A percentile compares a stretch with the other conserved stretches of the same genome.
These are phyloP conservation scores for Chironomus tentans DNA, from an alignment of 2,888 invertebrate species.

Conservation along the genomic window DNA sequence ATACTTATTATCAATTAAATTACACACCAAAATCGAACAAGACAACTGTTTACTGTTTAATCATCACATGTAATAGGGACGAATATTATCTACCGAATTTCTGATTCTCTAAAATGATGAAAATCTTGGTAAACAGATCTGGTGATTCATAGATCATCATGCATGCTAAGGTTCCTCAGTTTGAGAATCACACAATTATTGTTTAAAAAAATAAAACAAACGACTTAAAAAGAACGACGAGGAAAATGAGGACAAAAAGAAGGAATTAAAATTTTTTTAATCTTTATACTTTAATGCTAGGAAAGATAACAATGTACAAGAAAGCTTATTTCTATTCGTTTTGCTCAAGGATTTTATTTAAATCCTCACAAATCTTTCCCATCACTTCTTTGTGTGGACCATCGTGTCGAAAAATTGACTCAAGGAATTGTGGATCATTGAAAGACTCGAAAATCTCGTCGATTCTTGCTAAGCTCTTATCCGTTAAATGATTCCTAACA, in stretches of 20 bases:
- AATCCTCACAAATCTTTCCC: constrained; percentile 54
- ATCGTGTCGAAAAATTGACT: constrained; percentile 51
- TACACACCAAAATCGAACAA: no score
- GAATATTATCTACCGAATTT: no score
- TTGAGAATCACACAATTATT: no score
- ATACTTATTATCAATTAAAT: no score
- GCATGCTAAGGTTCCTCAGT: no score
- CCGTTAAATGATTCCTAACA: constrained; percentile 68
- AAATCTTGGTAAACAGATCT: no score
- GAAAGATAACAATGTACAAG: not conserved
- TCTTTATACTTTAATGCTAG: not conserved
- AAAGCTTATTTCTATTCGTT: constrained; percentile 2
- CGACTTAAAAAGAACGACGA: no score
- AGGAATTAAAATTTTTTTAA: not conserved
- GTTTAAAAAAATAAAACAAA: no score
- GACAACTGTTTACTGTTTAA: no score
- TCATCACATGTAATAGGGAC: no score
- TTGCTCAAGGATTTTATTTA: constrained; percentile 53
- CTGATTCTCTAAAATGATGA: no score
- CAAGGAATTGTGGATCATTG: constrained; percentile 52
- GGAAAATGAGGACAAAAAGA: not conserved
- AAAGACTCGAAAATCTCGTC: constrained; percentile 68
- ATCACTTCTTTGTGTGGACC: constrained; percentile 54
- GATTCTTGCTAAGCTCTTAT: constrained; percentile 67
- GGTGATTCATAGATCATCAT: no score